Percentiles rank a stretch among this genome's conserved stretches.
These are phyloP conservation scores for Drosophila kuntzei DNA, from an alignment of 2,888 invertebrate genomes.

Conservation along the genomic window DNA sequence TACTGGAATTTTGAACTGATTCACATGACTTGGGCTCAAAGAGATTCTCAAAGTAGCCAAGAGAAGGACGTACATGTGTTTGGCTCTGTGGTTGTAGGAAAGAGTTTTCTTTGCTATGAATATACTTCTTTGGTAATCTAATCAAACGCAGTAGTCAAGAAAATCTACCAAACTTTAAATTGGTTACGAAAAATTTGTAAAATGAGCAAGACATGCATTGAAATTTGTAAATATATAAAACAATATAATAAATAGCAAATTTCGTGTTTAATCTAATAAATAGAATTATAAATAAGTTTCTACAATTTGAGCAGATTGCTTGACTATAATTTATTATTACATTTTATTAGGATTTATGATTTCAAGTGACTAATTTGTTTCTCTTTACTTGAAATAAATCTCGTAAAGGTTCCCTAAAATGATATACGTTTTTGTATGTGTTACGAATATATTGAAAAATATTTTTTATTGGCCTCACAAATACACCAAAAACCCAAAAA, in stretches of 20 bases:
- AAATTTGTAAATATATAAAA: neutral
- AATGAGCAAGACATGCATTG: neutral
- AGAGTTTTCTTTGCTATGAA: neutral
- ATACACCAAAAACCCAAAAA: neutral
- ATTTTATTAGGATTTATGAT: slow-evolving; percentile 1
- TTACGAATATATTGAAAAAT: neutral
- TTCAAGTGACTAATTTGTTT: neutral
- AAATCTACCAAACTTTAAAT: neutral
- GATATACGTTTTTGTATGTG: neutral
- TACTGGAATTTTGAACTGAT: slow-evolving; percentile 24
- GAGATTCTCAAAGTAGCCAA: slow-evolving; percentile 24
- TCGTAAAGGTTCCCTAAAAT: neutral
- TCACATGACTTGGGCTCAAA: slow-evolving; percentile 36
- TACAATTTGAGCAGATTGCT: neutral
- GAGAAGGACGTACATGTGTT: neutral
- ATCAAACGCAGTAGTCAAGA: slow-evolving; percentile 17
- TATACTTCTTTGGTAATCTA: slow-evolving; percentile 11
- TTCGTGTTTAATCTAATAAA: slow-evolving; percentile 1
- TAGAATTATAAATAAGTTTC: neutral
- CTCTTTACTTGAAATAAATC: slow-evolving; percentile 1
- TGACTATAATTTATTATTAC: slow-evolving; percentile 1
- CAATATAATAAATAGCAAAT: neutral
- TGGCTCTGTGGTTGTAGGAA: slow-evolving; percentile 14
- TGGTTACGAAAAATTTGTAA: neutral
- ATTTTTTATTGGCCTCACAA: neutral